These are phyloP conservation scores for Cyrtodaria siliqua DNA, from an alignment of 2,888 invertebrate genomes.

Conservation along the genomic window DNA sequence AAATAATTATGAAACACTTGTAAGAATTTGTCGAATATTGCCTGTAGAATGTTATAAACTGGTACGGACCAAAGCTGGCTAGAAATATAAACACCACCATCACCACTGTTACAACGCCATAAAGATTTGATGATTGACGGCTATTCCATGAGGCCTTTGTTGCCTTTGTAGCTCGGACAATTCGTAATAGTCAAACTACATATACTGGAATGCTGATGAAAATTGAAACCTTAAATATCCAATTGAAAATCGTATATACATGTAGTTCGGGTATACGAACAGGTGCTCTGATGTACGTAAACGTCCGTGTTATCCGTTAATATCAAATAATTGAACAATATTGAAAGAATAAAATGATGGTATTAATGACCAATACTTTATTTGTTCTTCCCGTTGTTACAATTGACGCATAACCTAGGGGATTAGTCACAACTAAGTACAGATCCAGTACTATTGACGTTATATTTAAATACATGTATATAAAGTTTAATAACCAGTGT, in stretches of 20 bases:
- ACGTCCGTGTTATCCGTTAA: constrained; percentile 36
- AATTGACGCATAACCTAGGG: constrained; percentile 56
- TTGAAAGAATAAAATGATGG: constrained; percentile 35
- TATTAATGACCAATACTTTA: constrained; percentile 42
- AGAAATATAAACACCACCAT: constrained; percentile 44
- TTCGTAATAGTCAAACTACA: constrained; percentile 50
- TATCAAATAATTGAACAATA: constrained; percentile 48
- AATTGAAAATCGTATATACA: constrained; percentile 60
- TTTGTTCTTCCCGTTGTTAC: constrained; percentile 44
- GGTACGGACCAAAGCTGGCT: constrained; percentile 55
- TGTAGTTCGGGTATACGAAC: constrained; percentile 43
- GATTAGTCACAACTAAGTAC: constrained; percentile 53
- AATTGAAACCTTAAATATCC: constrained; percentile 59
- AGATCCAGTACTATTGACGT: constrained; percentile 48
- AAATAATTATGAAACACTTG: constrained; percentile 20
- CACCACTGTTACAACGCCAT: constrained; percentile 42
- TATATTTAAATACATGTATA: constrained; percentile 47
- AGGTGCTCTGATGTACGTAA: constrained; percentile 48
- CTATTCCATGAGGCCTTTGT: constrained; percentile 46
- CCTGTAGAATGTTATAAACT: constrained; percentile 57
- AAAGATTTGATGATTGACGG: constrained; percentile 42
- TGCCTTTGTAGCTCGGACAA: constrained; percentile 50
- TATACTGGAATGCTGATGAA: constrained; percentile 62
- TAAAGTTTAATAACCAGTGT: too few species aligned
- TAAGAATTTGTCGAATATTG: constrained; percentile 50